Evolutionary conservation across 2,888 invertebrate species (phyloP).

Genomic region (Drosophila ustulata): DNA sequence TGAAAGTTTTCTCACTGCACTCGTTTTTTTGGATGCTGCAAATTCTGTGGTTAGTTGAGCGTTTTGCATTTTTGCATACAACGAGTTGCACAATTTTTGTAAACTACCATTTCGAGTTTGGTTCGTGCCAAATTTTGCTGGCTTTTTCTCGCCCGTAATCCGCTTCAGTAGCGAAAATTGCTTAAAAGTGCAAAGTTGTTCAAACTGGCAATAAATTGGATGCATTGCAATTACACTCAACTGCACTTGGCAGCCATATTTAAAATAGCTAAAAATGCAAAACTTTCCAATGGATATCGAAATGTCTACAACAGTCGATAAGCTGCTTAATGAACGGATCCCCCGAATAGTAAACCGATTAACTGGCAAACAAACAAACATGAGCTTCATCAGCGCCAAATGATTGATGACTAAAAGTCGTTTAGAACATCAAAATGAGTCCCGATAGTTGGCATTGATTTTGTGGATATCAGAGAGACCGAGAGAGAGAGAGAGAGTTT

Average conservation of each 20-base stretch:
- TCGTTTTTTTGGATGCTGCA: slow-evolving; percentile 31
- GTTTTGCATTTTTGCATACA: slow-evolving; percentile 28
- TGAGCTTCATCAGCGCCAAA: background rate
- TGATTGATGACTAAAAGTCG: slow-evolving; percentile 22
- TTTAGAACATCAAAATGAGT: slow-evolving; percentile 4
- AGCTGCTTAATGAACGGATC: slow-evolving; percentile 10
- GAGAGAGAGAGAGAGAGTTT: background rate
- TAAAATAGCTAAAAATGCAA: background rate
- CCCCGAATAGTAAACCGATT: slow-evolving; percentile 16
- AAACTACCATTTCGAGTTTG: slow-evolving; percentile 54
- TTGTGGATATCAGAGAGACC: background rate
- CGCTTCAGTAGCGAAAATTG: slow-evolving; percentile 53
- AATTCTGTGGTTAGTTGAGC: slow-evolving; percentile 47
- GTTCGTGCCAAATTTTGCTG: slow-evolving; percentile 9
- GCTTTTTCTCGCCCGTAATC: slow-evolving; percentile 30
- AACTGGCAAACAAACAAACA: slow-evolving; percentile 9
- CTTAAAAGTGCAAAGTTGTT: slow-evolving; percentile 64
- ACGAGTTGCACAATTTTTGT: slow-evolving; percentile 25
- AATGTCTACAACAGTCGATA: background rate
- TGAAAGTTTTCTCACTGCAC: slow-evolving; percentile 63
- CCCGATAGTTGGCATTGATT: slow-evolving; percentile 1
- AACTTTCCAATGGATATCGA: background rate
- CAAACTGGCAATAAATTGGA: slow-evolving; percentile 52
- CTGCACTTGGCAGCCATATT: slow-evolving; percentile 24
- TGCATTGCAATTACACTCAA: slow-evolving; percentile 49